Percentiles rank a stretch among this genome's conserved stretches.
Evolutionary conservation across 1,140 invertebrate species (phyloP).

Genomic region (Drosophila cardini): DNA sequence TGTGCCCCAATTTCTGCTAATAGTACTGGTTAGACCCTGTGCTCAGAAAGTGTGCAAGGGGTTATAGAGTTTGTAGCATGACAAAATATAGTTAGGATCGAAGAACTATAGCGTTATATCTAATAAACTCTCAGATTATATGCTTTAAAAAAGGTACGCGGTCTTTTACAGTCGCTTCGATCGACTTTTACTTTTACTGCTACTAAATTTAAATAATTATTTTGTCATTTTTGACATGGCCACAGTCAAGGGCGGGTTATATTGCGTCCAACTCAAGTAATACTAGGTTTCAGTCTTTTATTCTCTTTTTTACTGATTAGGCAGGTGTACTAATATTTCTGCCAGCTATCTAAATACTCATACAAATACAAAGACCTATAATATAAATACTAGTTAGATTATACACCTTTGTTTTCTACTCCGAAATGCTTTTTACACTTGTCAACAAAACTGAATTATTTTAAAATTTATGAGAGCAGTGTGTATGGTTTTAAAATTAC

Average conservation of each 20-base stretch:
- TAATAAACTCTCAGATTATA: too few relatives aligned
- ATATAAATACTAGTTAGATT: constrained; percentile 17
- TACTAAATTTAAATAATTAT: constrained; percentile 41
- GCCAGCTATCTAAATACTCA: constrained; percentile 51
- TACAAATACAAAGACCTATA: background rate
- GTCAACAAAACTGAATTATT: background rate
- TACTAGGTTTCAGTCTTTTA: constrained; percentile 13
- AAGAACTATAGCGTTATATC: too few relatives aligned
- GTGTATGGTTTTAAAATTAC: too few relatives aligned
- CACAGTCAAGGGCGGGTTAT: constrained; percentile 29
- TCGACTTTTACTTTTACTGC: too few relatives aligned
- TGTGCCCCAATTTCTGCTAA: constrained; percentile 43
- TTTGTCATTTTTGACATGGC: constrained; percentile 35
- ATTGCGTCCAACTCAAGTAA: background rate
- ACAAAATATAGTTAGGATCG: too few relatives aligned
- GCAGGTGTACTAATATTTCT: constrained; percentile 59
- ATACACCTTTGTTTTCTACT: background rate
- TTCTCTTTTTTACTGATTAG: constrained; percentile 48
- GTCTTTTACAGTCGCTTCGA: too few relatives aligned
- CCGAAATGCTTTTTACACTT: constrained; percentile 6
- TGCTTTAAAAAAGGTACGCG: too few relatives aligned
- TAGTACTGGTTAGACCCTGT: too few relatives aligned
- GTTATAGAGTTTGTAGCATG: too few relatives aligned
- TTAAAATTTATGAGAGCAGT: background rate
- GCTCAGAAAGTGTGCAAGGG: too few relatives aligned